phyloP scores from a whole-genome alignment of 2,888 invertebrate species.

The Ectemnius lituratus region DNA sequence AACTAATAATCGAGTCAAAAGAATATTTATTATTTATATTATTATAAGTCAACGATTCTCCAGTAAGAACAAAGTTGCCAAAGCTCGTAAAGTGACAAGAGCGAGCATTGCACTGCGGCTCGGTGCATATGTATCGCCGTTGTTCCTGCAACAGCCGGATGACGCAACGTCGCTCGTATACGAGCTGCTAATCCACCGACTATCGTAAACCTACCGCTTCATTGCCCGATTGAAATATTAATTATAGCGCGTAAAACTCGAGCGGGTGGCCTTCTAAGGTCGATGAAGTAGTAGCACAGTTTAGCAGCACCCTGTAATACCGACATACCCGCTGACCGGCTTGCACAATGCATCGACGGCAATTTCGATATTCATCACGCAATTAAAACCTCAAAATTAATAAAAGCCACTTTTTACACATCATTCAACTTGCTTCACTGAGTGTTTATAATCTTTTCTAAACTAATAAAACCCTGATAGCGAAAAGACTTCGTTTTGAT shows the following conservation, averaged over 20 bases:
- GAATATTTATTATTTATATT: too few species aligned
- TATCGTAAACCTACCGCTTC: conserved; percentile 59
- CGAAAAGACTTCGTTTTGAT: too few species aligned
- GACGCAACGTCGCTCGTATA: conserved; percentile 49
- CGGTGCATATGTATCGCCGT: conserved; percentile 40
- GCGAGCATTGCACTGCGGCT: conserved; percentile 55
- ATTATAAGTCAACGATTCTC: conserved; percentile 43
- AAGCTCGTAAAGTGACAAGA: conserved; percentile 67
- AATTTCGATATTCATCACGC: too few species aligned
- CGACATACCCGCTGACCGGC: too few species aligned
- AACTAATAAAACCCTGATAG: too few species aligned
- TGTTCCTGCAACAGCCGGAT: conserved; percentile 19
- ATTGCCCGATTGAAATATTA: conserved; percentile 65
- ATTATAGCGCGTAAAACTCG: conserved; percentile 58
- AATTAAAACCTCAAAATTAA: too few species aligned
- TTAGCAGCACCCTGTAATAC: too few species aligned
- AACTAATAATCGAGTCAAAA: too few species aligned
- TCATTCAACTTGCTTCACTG: too few species aligned
- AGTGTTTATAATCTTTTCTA: too few species aligned
- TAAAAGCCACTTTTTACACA: too few species aligned
- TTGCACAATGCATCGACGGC: too few species aligned
- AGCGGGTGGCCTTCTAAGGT: conserved; percentile 56
- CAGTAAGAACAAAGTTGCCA: conserved; percentile 66
- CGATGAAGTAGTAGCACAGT: conserved; percentile 45
- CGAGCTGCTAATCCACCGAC: conserved; percentile 55